phyloP scores from a whole-genome alignment of 2,113 vertebrate genomes.

The Mustelus asterias region DNA sequence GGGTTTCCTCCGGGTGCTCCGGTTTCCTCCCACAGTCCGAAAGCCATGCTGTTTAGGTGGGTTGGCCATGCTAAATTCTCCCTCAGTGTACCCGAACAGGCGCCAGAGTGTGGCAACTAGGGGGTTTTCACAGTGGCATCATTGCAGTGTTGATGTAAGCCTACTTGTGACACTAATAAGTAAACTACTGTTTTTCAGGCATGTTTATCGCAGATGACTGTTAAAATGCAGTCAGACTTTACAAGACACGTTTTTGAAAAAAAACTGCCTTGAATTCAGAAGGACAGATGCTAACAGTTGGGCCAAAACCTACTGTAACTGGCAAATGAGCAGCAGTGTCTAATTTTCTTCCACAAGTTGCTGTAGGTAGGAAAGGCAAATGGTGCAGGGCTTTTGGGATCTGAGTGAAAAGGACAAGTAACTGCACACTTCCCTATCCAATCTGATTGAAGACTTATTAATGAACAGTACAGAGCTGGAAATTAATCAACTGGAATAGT shows the following conservation, averaged over 20 bases:
- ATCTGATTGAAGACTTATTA: not conserved
- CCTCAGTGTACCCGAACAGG: too few species aligned
- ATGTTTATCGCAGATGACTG: not conserved
- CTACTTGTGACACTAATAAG: too few species aligned
- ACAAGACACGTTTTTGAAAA: not conserved
- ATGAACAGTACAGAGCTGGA: not conserved
- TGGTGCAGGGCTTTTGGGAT: not conserved
- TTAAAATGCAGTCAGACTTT: not conserved
- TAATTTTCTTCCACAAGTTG: not conserved
- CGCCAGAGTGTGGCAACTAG: too few species aligned
- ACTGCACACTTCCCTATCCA: not conserved
- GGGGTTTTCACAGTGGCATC: too few species aligned
- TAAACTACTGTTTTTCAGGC: too few species aligned
- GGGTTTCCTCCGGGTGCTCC: too few species aligned
- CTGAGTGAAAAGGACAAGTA: not conserved
- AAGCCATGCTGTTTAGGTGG: too few species aligned
- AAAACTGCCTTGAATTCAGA: not conserved
- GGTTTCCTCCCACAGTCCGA: too few species aligned
- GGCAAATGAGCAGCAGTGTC: not conserved
- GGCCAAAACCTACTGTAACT: not conserved
- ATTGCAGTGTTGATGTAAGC: too few species aligned
- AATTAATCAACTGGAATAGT: too few species aligned
- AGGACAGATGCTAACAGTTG: not conserved
- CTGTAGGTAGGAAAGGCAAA: not conserved
- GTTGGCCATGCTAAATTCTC: too few species aligned